A percentile compares a stretch with the other conserved stretches of the same genome.
Conservation (phyloP, 1,140 invertebrate genomes). For the Calephelis virginiensis region DNA sequence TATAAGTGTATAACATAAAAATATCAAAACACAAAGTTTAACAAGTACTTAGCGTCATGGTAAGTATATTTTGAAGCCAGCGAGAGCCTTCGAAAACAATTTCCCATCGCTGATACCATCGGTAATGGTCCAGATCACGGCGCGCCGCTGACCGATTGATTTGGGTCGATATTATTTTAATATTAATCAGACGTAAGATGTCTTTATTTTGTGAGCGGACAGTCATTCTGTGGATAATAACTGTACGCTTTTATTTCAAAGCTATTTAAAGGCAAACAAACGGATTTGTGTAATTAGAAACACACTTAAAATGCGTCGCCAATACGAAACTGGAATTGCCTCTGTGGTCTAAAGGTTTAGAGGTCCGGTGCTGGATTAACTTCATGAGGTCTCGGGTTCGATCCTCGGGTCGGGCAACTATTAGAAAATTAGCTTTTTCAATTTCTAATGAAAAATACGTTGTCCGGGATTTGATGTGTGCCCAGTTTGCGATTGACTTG, state of each 20-base stretch:
- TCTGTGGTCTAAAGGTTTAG: no score
- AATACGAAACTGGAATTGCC: no score
- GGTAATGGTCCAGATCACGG: conserved; percentile 12
- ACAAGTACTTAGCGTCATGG: background rate
- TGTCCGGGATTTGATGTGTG: no score
- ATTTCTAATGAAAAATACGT: no score
- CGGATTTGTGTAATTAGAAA: no score
- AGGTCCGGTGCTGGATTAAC: no score
- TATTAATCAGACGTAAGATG: conserved; percentile 20
- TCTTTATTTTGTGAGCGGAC: background rate
- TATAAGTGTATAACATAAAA: background rate
- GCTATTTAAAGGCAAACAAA: no score
- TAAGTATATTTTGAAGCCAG: conserved; percentile 1
- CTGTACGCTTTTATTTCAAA: background rate
- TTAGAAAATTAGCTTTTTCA: no score
- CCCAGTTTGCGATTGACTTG: no score
- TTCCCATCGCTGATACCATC: conserved; percentile 16
- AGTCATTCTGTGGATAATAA: background rate
- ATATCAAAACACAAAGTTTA: background rate
- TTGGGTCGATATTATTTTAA: conserved; percentile 24
- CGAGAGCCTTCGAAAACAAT: conserved; percentile 3
- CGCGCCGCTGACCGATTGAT: conserved; percentile 20
- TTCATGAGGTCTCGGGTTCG: no score
- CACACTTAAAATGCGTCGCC: no score
- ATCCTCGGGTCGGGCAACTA: no score